Evolutionary conservation across 2,888 invertebrate species (phyloP), one percentile per base, ranked within the genome.

Genomic region (Abrostola triplasia): DNA sequence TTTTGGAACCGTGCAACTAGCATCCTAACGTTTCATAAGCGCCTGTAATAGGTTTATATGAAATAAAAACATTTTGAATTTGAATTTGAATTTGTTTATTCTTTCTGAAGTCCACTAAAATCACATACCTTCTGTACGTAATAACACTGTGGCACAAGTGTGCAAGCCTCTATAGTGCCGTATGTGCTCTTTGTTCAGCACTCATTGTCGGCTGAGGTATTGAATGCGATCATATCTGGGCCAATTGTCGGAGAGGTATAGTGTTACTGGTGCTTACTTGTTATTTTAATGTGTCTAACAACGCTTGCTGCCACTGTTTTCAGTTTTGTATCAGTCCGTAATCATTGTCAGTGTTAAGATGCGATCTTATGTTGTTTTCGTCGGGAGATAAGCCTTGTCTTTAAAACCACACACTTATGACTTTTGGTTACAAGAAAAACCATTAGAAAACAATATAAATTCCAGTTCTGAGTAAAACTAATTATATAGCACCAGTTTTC

Each of bases 101-200:
- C 6, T 44, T 7, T 5, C 0, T 42, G 24, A 24, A 24, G 24
- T 24, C 4, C 24, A 24, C 24, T 24, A 4, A 24, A 24, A 24
- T 2, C 4, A 24, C 42, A 24, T 40, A 2, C 5, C 55, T 73
- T 73, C 55, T 66, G 67, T 10, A 11, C 0, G 5, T 8, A 0
- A 11, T 12, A 37, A 9, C 8, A 12, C 7, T 0, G 11, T 41
- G 67, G 0, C 7, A 6, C 40, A 24, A 41, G 54, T 36, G 52
- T 67, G 52, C 73, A 41, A 13, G 38, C 36, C 51, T 40, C 64
- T 57, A 50, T 48, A 54, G 64, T 64, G n/a, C 10, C 11, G 58
- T 49, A 55, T 70, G 12, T 54, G 61, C 44, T 71, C 66, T 70
- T 71, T 76, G 72, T 72, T 56, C 48, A 44, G 60, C 36, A 49